Conservation (phyloP, 2,113 vertebrate species). For the Cynopterus brachyotis region DNA sequence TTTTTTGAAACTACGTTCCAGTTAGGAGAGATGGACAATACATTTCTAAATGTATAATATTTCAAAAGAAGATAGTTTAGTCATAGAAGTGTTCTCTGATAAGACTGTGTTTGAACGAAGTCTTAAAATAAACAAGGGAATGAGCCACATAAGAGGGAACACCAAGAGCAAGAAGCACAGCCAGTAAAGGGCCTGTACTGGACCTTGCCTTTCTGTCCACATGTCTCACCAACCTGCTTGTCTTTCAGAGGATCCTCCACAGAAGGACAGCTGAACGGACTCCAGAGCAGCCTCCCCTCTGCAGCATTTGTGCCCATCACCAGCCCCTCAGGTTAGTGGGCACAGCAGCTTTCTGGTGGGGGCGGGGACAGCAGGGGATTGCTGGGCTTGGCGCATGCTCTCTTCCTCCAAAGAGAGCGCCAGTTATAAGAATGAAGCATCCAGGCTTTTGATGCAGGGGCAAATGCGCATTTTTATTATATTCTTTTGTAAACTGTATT, state of each 20-base stretch:
- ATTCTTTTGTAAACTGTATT: background rate
- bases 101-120: background rate
- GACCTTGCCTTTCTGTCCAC: background rate
- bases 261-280: conserved; percentile 80
- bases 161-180: background rate
- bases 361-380: background rate
- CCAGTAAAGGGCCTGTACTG: background rate
- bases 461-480: background rate
- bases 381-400: background rate
- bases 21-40: background rate
- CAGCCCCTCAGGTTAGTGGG: conserved; percentile 82
- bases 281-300: conserved; percentile 78
- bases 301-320: conserved; percentile 74
- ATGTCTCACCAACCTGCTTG: conserved; percentile 71
- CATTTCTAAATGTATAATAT: background rate
- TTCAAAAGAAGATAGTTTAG: background rate
- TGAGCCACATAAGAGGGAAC: background rate
- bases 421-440: background rate
- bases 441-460: background rate
- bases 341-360: background rate
- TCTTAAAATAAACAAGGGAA: background rate
- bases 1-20: background rate
- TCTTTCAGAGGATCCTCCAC: conserved; percentile 75
- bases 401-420: background rate
- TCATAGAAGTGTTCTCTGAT: background rate